Conservation (phyloP, 2,888 invertebrate genomes). For the Sympetrum striolatum region DNA sequence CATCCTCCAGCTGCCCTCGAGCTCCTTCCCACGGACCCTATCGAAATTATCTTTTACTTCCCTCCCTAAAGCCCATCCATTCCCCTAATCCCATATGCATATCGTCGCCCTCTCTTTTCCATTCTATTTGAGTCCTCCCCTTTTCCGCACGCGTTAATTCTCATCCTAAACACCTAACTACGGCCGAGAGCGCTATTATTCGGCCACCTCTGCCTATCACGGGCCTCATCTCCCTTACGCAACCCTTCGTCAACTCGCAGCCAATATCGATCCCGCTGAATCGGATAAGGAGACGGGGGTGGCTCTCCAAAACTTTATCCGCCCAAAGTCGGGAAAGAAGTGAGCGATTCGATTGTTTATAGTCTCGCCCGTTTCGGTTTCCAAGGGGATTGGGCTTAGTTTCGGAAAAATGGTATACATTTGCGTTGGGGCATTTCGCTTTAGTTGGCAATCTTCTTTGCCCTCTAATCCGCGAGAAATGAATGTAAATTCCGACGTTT, state of each 20-base stretch:
- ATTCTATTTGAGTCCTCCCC: not conserved
- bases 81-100: not conserved
- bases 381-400: too few relatives aligned
- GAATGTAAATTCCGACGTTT: too few relatives aligned
- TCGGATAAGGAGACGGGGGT: too few relatives aligned
- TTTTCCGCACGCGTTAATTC: not conserved
- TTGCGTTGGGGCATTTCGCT: too few relatives aligned
- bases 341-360: too few relatives aligned
- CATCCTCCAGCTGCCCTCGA: not conserved
- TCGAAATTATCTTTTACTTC: not conserved
- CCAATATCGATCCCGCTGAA: not conserved
- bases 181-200: not conserved
- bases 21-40: not conserved
- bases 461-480: too few relatives aligned
- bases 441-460: too few relatives aligned
- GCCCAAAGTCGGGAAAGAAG: too few relatives aligned
- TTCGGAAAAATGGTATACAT: too few relatives aligned
- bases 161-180: not conserved
- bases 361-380: too few relatives aligned
- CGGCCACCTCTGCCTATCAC: not conserved
- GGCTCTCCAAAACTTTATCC: too few relatives aligned
- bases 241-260: not conserved
- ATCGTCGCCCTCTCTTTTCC: not conserved
- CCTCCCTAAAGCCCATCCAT: not conserved
- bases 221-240: not conserved